Evolutionary conservation across 1,140 invertebrate genomes (phyloP), one percentile per base, ranked within the genome.

Genomic region (Pseudomyrmex sp.): DNA sequence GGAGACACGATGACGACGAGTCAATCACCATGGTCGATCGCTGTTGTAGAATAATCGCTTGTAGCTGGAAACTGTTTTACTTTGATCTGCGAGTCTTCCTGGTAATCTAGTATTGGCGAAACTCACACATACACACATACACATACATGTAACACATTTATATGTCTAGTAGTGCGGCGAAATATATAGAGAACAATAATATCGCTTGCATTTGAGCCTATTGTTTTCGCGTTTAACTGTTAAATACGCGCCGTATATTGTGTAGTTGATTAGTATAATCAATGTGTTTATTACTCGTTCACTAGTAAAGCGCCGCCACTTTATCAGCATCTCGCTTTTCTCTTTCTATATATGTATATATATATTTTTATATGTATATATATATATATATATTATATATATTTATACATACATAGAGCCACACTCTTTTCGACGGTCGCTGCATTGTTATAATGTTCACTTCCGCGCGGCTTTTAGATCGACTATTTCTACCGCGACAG

Each of bases 141-240:
- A 58, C 69, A 70, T n/a, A 48, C 56, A 82, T 20, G 18, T 26
- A 18, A 18, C 56, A 74, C 44, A 59, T 13, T 23, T 54, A 63
- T 88, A 44, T 87, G 54, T 88, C 23, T 76, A 59, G 82, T 88
- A 87, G 82, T 88, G 82, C 59, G 65, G 84, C 85, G 74, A 61
- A 79, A 68, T 79, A 65, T 68, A 58, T 83, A 68, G 69, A 80
- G 56, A 88, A 87, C 62, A 87, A 79, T 88, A 72, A 72, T 87
- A 72, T 88, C 87, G 86, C 86, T 88, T 88, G 70, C 87, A 74
- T 80, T 84, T 77, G 69, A 84, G n/a, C 74, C 35, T 70, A 84
- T 80, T 87, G 50, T 88, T 72, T 85, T 56, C 82, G 46, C 59
- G 54, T 74, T 84, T 35, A 35, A 70, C 15, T 80, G 75, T 74